Evolutionary conservation across 2,888 invertebrate genomes (phyloP).

Genomic region (Cantharis rustica): DNA sequence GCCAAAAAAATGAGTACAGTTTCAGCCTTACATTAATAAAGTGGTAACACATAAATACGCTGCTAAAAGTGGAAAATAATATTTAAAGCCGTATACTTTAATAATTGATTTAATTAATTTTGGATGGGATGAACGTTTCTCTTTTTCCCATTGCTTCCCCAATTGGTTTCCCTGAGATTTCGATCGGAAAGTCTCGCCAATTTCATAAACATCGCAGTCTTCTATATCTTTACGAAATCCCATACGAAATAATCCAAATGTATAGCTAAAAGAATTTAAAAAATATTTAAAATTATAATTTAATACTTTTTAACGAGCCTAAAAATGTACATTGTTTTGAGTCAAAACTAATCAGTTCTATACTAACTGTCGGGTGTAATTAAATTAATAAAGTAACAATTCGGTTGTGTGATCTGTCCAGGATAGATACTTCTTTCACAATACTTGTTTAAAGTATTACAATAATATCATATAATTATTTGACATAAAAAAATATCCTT

Average conservation of each 20-base stretch:
- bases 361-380: too few species aligned
- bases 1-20: neutral
- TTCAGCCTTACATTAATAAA: neutral
- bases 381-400: too few species aligned
- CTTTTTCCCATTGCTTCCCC: neutral
- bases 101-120: neutral
- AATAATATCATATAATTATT: too few species aligned
- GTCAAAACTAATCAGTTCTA: too few species aligned
- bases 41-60: neutral
- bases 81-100: neutral
- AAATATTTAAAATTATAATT: neutral
- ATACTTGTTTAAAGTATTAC: too few species aligned
- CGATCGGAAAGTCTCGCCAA: neutral
- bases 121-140: neutral
- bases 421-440: too few species aligned
- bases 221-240: constrained; percentile 1
- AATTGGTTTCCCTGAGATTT: neutral
- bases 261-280: neutral
- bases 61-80: neutral
- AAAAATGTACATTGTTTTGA: too few species aligned
- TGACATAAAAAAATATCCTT: too few species aligned
- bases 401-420: too few species aligned
- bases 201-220: neutral
- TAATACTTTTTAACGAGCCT: too few species aligned
- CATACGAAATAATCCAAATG: neutral